Evolutionary conservation across 2,888 invertebrate species (phyloP), one percentile per base, ranked within the genome.

Genomic region (Pteria penguin): DNA sequence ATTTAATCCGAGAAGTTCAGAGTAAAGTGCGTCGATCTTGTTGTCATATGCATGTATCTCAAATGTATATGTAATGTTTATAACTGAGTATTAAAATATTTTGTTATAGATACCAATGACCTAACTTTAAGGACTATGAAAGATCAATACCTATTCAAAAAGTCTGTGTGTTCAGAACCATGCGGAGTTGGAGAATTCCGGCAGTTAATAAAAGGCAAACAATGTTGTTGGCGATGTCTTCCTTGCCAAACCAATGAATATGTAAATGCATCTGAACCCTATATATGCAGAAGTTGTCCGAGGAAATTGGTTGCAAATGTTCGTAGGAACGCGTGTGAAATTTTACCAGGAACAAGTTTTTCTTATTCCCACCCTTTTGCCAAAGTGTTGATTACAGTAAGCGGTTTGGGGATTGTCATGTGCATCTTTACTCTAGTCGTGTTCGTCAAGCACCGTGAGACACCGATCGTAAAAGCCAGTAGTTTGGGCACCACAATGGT

Each of bases 401-500:
- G 93, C 8, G 90, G 90, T 18, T 62, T 91, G 32, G 91, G 94
- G 18, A 92, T 94, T 18, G 75, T 93, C 4, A 81, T 93, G 45
- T 93, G 93, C 0, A 76, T 91, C 4, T 90, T 93, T 75, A 93
- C 94, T 4, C 92, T 91, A 1, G 85, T 92, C 8, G 92, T 94
- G 5, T 94, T 94, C 86, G 93, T 93, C 92, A 88, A 89, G 18
- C 93, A 93, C 87, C 91, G 92, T 65, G 92, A 93, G 45, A 94
- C 94, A 0, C 94, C 94, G 1, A 92, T 94, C 68, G 93, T 94
- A 79, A 94, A 94, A 83, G 94, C 94, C 0, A 93, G 94, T 0
- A 94, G 94, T 1, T 90, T 94, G 29, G 94, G 94, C 81, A 88
- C 94, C 11, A 93, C 93, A 68, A 93, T 92, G 60, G 87, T 94